Evolutionary conservation across 2,888 invertebrate genomes (phyloP).

Genomic region (Ernsta delagoae): DNA sequence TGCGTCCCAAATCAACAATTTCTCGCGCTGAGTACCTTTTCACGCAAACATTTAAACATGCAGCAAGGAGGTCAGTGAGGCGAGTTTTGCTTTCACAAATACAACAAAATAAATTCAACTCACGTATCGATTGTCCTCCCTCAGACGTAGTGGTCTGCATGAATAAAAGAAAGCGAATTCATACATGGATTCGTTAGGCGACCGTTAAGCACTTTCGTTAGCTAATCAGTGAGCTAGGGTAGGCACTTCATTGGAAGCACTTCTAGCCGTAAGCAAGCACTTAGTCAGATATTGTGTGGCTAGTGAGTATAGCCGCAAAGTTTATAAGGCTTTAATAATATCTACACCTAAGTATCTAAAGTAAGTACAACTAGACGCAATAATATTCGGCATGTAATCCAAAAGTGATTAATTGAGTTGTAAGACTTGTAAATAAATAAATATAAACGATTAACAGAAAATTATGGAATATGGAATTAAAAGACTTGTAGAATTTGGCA

Average conservation of each 20-base stretch:
- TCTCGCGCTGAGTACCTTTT: constrained; percentile 74
- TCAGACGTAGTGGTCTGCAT: constrained; percentile 76
- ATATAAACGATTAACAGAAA: too few relatives aligned
- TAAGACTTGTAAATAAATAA: too few relatives aligned
- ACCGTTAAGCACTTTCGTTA: constrained; percentile 70
- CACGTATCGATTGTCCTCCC: constrained; percentile 82
- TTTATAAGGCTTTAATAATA: too few relatives aligned
- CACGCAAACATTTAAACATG: constrained; percentile 74
- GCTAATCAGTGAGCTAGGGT: background rate
- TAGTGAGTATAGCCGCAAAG: too few relatives aligned
- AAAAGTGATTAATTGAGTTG: too few relatives aligned
- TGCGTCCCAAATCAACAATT: constrained; percentile 74
- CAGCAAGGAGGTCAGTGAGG: constrained; percentile 79
- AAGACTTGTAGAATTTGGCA: too few relatives aligned
- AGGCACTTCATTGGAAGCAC: background rate
- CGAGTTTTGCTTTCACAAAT: constrained; percentile 83
- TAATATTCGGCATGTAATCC: too few relatives aligned
- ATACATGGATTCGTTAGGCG: constrained; percentile 61
- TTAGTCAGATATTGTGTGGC: too few relatives aligned
- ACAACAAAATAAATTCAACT: constrained; percentile 84
- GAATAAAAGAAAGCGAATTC: constrained; percentile 82
- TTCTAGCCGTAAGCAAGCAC: too few relatives aligned
- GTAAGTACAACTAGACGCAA: too few relatives aligned
- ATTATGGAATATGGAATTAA: too few relatives aligned
- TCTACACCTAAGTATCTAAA: too few relatives aligned